phyloP scores from a whole-genome alignment of 2,888 invertebrate species.

The Charanyca ferruginea region DNA sequence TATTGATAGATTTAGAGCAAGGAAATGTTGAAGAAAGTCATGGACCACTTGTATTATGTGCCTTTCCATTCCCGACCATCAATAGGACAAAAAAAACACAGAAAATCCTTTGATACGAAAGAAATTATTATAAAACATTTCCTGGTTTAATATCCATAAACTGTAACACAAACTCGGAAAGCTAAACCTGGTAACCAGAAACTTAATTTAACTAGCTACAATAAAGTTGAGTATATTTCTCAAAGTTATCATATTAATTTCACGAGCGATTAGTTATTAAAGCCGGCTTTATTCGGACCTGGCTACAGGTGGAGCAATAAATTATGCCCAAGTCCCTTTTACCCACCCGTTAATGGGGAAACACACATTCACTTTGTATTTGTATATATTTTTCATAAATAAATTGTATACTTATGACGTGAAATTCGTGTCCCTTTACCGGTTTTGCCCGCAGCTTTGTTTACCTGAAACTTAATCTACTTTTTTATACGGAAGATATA shows the following conservation, averaged over 20 bases:
- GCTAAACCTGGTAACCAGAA: conserved; percentile 28
- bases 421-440: conserved; percentile 38
- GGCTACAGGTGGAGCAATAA: conserved; percentile 74
- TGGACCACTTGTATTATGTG: background rate
- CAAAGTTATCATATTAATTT: conserved; percentile 78
- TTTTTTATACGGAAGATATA: conserved; percentile 18
- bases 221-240: conserved; percentile 64
- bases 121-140: conserved; percentile 5
- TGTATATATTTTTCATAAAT: conserved; percentile 40
- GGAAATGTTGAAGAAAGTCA: conserved; percentile 12
- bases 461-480: conserved; percentile 21
- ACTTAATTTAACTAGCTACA: conserved; percentile 61
- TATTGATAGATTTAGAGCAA: conserved; percentile 32
- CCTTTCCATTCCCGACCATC: too few relatives aligned
- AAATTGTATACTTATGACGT: conserved; percentile 22
- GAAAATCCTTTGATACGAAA: background rate
- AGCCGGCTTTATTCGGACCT: conserved; percentile 67
- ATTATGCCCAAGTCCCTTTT: conserved; percentile 64
- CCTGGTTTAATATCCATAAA: conserved; percentile 27
- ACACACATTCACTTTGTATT: conserved; percentile 67
- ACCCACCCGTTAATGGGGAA: conserved; percentile 63
- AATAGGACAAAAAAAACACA: background rate
- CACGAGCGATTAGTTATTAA: conserved; percentile 73
- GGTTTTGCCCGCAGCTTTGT: conserved; percentile 21
- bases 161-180: conserved; percentile 20